Conservation (phyloP, 2,113 vertebrate species). For the Ptychochromis oligacanthus region DNA sequence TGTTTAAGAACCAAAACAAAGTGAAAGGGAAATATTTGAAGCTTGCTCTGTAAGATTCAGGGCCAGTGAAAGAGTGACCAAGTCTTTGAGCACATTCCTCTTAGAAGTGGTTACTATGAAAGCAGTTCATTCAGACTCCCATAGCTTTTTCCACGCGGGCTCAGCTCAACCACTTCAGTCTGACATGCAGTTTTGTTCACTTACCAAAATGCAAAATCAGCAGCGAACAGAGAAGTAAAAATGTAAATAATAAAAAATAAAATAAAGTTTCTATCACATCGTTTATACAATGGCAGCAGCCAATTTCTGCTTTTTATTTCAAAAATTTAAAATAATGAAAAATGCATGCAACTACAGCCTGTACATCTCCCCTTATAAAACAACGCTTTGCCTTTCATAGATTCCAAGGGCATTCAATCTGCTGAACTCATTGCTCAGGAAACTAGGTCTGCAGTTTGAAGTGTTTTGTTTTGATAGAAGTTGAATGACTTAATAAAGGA, state of each 20-base stretch:
- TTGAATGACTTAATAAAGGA: not conserved
- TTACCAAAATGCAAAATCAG: constrained; percentile 88
- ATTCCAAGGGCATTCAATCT: not conserved
- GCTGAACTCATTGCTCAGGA: not conserved
- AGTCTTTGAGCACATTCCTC: constrained; percentile 62
- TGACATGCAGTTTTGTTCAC: constrained; percentile 84
- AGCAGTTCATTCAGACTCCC: constrained; percentile 71
- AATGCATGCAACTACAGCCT: constrained; percentile 28
- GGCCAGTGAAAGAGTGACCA: constrained; percentile 82
- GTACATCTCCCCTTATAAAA: not conserved
- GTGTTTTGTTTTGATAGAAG: not conserved
- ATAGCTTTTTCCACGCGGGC: constrained; percentile 48
- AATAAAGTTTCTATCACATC: constrained; percentile 59
- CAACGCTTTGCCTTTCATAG: not conserved
- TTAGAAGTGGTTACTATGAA: constrained; percentile 72
- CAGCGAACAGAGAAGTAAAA: constrained; percentile 84
- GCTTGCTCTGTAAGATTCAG: constrained; percentile 17
- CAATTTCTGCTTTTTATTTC: not conserved
- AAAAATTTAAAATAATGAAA: constrained; percentile 37
- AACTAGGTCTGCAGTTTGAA: not conserved
- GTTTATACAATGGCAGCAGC: constrained; percentile 49
- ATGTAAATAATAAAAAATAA: constrained; percentile 81
- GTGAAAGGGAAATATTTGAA: not conserved
- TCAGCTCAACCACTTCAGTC: constrained; percentile 83
- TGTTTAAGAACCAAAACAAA: not conserved